Evolutionary conservation across 2,888 invertebrate species (phyloP), one percentile per base, ranked within the genome.

Genomic region (Apoderus coryli): DNA sequence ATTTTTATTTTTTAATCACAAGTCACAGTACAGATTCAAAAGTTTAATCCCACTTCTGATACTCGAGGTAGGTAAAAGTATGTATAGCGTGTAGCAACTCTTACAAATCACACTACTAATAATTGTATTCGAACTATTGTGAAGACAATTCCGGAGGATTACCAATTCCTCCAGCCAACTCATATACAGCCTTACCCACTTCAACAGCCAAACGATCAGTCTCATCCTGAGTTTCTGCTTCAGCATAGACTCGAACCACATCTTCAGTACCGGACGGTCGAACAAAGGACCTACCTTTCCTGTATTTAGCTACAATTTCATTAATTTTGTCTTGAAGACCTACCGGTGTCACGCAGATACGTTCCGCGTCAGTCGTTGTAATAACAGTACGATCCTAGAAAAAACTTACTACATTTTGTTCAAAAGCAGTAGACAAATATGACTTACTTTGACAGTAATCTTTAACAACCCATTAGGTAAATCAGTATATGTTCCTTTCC

Each of bases 201-300:
- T 85, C 75, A 3, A 70, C 62, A 1, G 81, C 82, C 35, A 95
- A 57, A 38, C 46, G 42, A 38, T 59, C 55, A 16, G 48, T 49
- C 29, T 76, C 73, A 49, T 66, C 61, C 48, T 71, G 67, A 3
- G 80, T 78, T 13, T 76, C 72, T 2, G 90, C 89, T 60, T 99
- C 98, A 0, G 93, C 90, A 58, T 96, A 99, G 0, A 99, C 81
- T 37, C 98, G 65, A 2, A 98, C 82, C 7, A 95, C 67, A 56
- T 98, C 92, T 60, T 99, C 98, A 1, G 98, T 98, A 39, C 39
- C 39, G 0, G 96, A 96, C 0, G 98, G 80, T 26, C 95, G 68
- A 0, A 93, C 90, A 62, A 98, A 96, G 3, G 90, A 68, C 30
- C 96, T 64, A 0, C 79, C 89, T 41, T 68, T 65, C 4, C 61